Evolutionary conservation across 2,797 vertebrate genomes (phyloP), one percentile per base, ranked within the genome.

Genomic region (Neosilurus mollespiculum): DNA sequence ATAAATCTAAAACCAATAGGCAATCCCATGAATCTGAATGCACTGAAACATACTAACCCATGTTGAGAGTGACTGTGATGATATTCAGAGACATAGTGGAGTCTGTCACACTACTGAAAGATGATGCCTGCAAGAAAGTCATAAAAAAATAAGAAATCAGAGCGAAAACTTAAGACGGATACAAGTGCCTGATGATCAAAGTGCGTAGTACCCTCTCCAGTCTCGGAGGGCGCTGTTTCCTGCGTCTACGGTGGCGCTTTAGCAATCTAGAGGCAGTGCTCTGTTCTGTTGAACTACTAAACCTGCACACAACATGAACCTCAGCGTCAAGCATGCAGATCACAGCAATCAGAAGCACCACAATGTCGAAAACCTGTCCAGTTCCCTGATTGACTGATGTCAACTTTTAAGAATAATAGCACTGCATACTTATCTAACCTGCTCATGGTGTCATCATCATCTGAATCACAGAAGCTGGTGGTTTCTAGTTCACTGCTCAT

Each of bases 51-150:
- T 82, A 94, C 95, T 77, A 89, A 98, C 97, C 97, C 97, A 98
- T 98, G 91, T 98, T 98, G 22, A 98, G 94, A 0, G 96, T 98
- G 88, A 98, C 96, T 0, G 97, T 98, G 92, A 98, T 98, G 91
- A 98, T 97, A 90, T 98, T 98, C 84, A 98, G 89, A 18, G 96
- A 98, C 97, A 98, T 98, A 0, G 97, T 98, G 65, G 97, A 98
- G 84, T 98, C 97, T 0, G 97, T 98, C 88, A 98, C 96, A 0
- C 97, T 98, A 92, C 97, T 98, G 90, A 98, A 97, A 79, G 97
- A 98, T 0, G 97, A 97, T 0, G 96, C 94, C 97, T 98, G 91
- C 0, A 84, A 81, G 7, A 22, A 16, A 80, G 71, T 4, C 81
- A 66, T 2, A 11, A 78, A 72, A 26, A 15, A 61, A 37, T 15